Conservation (phyloP, 1,140 invertebrate species). For the Drosophila kohkoa region DNA sequence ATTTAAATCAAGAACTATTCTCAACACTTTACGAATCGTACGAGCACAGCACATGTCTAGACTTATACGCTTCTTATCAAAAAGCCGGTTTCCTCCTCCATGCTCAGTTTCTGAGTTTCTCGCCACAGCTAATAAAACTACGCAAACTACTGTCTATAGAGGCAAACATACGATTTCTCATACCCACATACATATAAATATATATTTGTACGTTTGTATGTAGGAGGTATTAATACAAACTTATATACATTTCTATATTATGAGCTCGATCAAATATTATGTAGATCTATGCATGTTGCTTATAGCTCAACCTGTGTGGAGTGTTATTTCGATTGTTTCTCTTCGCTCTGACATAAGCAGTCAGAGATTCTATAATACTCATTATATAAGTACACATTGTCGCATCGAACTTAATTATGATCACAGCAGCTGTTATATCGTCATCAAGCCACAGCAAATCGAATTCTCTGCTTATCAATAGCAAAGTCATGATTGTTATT, state of each 20-base stretch:
- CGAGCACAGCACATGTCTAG: slow-evolving; percentile 29
- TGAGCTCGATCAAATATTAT: slow-evolving; percentile 5
- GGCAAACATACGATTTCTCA: background rate
- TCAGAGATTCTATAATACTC: slow-evolving; percentile 4
- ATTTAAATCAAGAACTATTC: slow-evolving; percentile 5
- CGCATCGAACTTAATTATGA: slow-evolving; percentile 5
- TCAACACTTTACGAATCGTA: slow-evolving; percentile 11
- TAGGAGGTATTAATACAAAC: background rate
- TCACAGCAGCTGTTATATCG: slow-evolving; percentile 4
- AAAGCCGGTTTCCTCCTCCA: slow-evolving; percentile 40
- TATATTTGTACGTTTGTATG: too few species aligned
- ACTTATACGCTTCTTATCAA: slow-evolving; percentile 31
- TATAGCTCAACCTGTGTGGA: slow-evolving; percentile 17
- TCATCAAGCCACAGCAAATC: background rate
- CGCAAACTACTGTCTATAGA: background rate
- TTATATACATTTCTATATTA: slow-evolving; percentile 1
- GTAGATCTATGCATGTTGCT: slow-evolving; percentile 3
- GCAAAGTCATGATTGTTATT: slow-evolving; percentile 4
- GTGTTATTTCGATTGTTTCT: slow-evolving; percentile 4
- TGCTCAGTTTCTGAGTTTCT: slow-evolving; percentile 5
- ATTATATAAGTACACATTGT: slow-evolving; percentile 16
- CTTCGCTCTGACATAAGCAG: slow-evolving; percentile 10
- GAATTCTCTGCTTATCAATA: slow-evolving; percentile 1
- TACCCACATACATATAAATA: background rate
- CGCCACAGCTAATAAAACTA: slow-evolving; percentile 21